Conservation (phyloP, 2,888 invertebrate species). For the Chloromyia formosa region DNA sequence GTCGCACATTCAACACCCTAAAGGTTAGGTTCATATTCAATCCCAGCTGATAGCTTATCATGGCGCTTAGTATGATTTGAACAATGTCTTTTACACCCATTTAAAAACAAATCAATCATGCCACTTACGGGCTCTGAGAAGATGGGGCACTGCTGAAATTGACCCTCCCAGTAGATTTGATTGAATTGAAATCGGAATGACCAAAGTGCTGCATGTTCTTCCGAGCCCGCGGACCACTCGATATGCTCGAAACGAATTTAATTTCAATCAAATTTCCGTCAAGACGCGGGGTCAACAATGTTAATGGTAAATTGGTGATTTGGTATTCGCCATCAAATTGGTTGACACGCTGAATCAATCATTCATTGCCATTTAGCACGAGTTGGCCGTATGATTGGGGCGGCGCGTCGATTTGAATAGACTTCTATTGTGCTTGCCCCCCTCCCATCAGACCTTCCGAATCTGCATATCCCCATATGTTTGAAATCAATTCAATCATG, state of each 20-base stretch:
- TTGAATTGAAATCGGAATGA: not conserved
- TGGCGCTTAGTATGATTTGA: not conserved
- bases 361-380: not conserved
- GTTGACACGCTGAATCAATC: conserved; percentile 17
- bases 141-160: not conserved
- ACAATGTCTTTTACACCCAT: not conserved
- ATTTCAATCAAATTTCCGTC: conserved; percentile 45
- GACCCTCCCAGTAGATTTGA: not conserved
- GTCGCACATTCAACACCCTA: not conserved
- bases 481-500: conserved; percentile 2
- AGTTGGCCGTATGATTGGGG: conserved; percentile 14
- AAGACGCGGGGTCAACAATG: conserved; percentile 42
- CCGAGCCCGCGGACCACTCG: not conserved
- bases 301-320: conserved; percentile 46
- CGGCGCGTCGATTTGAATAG: not conserved
- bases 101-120: conserved; percentile 2
- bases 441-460: not conserved
- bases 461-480: conserved; percentile 16
- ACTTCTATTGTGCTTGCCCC: not conserved
- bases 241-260: not conserved
- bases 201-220: not conserved
- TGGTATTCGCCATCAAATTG: conserved; percentile 24
- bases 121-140: not conserved
- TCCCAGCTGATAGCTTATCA: not conserved
- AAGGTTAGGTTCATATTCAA: not conserved